A percentile compares a stretch with the other conserved stretches of the same genome.
phyloP scores from a whole-genome alignment of 2,797 vertebrate species.

The Thripadectes ignobilis region DNA sequence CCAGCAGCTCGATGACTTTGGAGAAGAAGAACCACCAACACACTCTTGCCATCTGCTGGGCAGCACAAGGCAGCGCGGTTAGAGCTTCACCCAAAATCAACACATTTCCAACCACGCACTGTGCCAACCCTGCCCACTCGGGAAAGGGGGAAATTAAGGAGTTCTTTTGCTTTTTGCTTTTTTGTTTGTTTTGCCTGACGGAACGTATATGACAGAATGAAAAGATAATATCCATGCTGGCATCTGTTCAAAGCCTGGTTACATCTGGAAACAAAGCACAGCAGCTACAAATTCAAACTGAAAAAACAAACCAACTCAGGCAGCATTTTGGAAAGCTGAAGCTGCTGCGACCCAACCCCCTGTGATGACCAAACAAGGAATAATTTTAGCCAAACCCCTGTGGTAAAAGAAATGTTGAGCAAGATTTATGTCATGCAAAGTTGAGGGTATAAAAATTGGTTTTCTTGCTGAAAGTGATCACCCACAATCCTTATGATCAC shows the following conservation, averaged over 20 bases:
- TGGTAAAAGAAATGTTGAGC: neutral
- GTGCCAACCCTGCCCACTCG: neutral
- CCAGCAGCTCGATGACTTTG: slow-evolving; percentile 78
- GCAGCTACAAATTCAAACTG: neutral
- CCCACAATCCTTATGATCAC: neutral
- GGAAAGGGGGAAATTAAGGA: neutral
- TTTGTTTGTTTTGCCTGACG: neutral
- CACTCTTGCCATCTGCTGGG: slow-evolving; percentile 85
- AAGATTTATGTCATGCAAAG: neutral
- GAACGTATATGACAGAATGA: neutral
- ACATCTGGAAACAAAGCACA: neutral
- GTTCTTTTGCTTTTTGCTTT: neutral
- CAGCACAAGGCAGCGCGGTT: neutral
- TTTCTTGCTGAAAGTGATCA: neutral
- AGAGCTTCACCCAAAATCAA: neutral
- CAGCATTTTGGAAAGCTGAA: neutral
- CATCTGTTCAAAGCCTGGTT: neutral
- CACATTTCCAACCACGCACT: neutral
- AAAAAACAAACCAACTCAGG: neutral
- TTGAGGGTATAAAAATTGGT: neutral
- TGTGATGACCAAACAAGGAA: neutral
- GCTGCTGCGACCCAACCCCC: neutral
- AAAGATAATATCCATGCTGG: neutral
- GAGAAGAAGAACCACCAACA: slow-evolving; percentile 87
- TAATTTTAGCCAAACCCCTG: neutral